These are phyloP conservation scores for Palythoa grandiflora DNA, from an alignment of 92 coral and sea anemone species.

Conservation along the genomic window DNA sequence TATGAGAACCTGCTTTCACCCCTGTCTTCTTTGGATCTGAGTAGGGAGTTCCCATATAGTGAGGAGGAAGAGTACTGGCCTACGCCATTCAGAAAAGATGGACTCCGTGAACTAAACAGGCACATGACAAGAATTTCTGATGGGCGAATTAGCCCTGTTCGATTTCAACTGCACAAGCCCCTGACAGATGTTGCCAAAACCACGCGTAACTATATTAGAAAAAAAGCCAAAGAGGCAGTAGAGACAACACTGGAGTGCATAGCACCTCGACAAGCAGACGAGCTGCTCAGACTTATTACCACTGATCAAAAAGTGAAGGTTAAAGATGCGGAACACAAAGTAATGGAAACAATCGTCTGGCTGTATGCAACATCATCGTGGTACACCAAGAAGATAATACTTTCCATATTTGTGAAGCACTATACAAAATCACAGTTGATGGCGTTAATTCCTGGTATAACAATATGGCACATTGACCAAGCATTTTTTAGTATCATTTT, in stretches of 20 bases:
- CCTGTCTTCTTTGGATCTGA: neutral
- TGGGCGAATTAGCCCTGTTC: conserved; percentile 58
- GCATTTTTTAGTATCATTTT: no score
- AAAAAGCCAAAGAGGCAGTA: conserved; percentile 51
- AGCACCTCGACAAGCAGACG: conserved; percentile 58
- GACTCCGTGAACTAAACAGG: conserved; percentile 49
- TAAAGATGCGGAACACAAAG: no score
- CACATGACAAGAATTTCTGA: conserved; percentile 38
- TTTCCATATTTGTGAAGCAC: no score
- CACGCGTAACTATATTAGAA: conserved; percentile 47
- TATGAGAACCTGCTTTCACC: conserved; percentile 3
- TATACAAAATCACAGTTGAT: no score
- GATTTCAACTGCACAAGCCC: conserved; percentile 57
- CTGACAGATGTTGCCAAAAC: conserved; percentile 47
- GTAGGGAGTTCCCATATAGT: neutral
- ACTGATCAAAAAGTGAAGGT: no score
- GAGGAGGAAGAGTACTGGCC: conserved; percentile 57
- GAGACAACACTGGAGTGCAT: conserved; percentile 51
- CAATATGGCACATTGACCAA: no score
- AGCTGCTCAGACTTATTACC: conserved; percentile 32
- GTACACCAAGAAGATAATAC: no score
- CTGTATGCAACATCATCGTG: no score
- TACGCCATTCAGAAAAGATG: conserved; percentile 46
- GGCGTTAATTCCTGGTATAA: no score
- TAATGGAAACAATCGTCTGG: no score